phyloP scores from a whole-genome alignment of 1,140 invertebrate species.

The Fopius arisanus region DNA sequence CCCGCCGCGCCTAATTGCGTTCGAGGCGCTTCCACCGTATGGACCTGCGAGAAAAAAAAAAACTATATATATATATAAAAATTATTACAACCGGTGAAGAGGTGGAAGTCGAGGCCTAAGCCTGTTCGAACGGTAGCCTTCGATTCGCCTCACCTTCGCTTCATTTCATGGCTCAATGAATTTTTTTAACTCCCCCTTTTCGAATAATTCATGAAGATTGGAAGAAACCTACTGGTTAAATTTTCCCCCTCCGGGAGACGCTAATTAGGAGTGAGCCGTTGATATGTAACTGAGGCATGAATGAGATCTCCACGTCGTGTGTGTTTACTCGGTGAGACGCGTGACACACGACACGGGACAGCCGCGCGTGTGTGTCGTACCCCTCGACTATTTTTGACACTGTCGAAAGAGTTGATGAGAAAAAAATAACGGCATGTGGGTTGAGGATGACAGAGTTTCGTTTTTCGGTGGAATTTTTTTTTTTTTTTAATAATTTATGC shows the following conservation, averaged over 20 bases:
- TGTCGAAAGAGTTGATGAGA: constrained; percentile 11
- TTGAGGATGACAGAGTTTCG: constrained; percentile 30
- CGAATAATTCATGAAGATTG: not conserved
- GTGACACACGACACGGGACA: constrained; percentile 24
- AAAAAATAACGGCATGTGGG: constrained; percentile 39
- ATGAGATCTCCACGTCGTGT: constrained; percentile 26
- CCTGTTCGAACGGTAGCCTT: constrained; percentile 27
- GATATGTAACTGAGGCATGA: constrained; percentile 32
- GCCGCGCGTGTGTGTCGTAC: not conserved
- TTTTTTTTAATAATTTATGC: constrained; percentile 6
- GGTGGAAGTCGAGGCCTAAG: constrained; percentile 11
- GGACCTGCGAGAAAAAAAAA: not conserved
- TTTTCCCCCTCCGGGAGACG: not conserved
- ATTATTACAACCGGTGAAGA: constrained; percentile 16
- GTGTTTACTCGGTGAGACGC: constrained; percentile 21
- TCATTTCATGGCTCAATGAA: not conserved
- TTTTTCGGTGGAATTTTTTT: constrained; percentile 17
- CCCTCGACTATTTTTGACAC: constrained; percentile 24
- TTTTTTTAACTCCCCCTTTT: not conserved
- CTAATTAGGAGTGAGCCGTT: constrained; percentile 29
- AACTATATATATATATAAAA: not conserved
- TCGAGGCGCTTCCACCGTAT: constrained; percentile 21
- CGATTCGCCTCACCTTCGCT: constrained; percentile 29
- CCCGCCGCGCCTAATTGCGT: constrained; percentile 33
- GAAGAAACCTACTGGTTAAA: not conserved